A percentile compares a stretch with the other conserved stretches of the same genome.
Conservation (phyloP, 2,888 invertebrate species). For the Tenthredo mesomela region DNA sequence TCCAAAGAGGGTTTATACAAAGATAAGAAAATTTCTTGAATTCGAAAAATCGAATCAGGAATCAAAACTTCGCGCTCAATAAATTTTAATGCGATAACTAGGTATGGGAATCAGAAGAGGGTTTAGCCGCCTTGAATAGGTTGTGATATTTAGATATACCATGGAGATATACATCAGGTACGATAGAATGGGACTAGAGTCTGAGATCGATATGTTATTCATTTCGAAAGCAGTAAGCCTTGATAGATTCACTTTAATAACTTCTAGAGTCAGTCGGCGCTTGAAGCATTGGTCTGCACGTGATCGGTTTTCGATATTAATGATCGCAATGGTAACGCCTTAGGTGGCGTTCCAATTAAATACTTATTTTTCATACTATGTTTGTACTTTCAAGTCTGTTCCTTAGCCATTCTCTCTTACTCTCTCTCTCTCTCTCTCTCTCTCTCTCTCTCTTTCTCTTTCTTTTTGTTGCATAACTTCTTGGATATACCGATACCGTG, state of each 20-base stretch:
- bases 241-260: constrained; percentile 50
- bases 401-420: neutral
- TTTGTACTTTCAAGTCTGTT: neutral
- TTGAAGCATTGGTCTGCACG: constrained; percentile 15
- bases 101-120: neutral
- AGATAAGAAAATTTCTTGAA: neutral
- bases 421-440: neutral
- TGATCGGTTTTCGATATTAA: constrained; percentile 51
- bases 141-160: constrained; percentile 8
- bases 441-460: neutral
- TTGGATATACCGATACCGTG: neutral
- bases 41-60: neutral
- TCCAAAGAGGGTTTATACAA: neutral
- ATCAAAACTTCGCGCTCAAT: neutral
- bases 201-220: constrained; percentile 31
- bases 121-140: constrained; percentile 17
- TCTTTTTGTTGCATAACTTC: neutral
- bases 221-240: constrained; percentile 37
- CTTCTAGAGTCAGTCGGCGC: constrained; percentile 20
- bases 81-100: neutral
- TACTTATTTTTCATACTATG: constrained; percentile 7
- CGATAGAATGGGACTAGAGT: constrained; percentile 15
- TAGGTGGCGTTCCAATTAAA: constrained; percentile 50
- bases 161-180: constrained; percentile 14
- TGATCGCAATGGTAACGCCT: constrained; percentile 40